Base-by-base conservation (phyloP, 1,140 invertebrate genomes). In the Drosophila simulans region DNA sequence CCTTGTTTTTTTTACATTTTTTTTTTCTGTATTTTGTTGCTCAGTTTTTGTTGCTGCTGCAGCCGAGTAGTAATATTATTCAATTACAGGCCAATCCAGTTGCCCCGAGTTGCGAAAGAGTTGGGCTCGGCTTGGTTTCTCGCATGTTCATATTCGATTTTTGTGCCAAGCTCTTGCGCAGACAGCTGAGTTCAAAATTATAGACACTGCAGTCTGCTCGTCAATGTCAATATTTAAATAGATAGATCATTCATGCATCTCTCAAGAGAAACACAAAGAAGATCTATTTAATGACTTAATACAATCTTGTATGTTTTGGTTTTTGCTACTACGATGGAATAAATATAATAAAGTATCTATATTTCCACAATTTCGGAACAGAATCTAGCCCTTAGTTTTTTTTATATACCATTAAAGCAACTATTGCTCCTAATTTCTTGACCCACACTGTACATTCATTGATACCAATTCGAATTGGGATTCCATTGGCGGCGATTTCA, bases 401-500 rank as follows among this genome's bases (percentile, higher is more conserved):
- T 22, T 22, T 22, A 0, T 22, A 22, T 22, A 22, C 20, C 0
- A 22, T 22, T 22, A 22, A 22, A 3, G 20, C 20, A 22, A 22
- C 2, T 22, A n/a, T 15, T 3, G 35, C 11, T 31, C 13, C 25
- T 66, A 49, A 15, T 34, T 27, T 31, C 8, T n/a, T 65, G 45
- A 25, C 59, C 64, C 13, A 2, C 0, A 65, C 22, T 43, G 40
- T 68, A 66, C 56, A 70, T 62, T 69, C 79, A 79, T 82, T 88
- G 83, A 82, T 77, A 70, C 73, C 35, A 62, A 63, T 72, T 78
- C 46, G 15, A 52, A n/a, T 80, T 84, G 53, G 80, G 69, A 82
- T 88, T 82, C 78, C 83, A 88, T 88, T 77, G 75, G 49, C 64
- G 69, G 84, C 83, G 72, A 89, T 89, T 89, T 89, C 84, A 80